A percentile compares a stretch with the other conserved stretches of the same genome.
phyloP scores from a whole-genome alignment of 2,113 vertebrate genomes.

The Geothlypis trichas region DNA sequence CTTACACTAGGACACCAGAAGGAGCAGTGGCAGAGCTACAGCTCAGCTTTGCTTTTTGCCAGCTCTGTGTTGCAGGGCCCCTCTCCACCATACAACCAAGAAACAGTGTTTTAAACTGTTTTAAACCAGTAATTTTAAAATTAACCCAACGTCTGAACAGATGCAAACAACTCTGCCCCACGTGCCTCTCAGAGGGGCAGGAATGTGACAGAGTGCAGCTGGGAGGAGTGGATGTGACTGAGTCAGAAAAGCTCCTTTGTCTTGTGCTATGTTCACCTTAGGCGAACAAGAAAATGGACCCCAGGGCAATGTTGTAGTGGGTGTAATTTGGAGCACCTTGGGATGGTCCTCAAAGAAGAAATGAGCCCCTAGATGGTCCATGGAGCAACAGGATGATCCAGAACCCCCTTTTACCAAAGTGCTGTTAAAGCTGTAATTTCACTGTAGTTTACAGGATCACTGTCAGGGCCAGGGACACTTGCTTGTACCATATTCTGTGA shows the following conservation, averaged over 20 bases:
- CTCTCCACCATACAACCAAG: accelerated
- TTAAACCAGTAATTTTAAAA: neutral
- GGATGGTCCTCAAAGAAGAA: neutral
- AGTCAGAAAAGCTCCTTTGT: neutral
- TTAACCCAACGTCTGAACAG: neutral
- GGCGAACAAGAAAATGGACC: neutral
- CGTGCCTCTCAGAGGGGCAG: neutral
- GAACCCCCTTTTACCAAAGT: neutral
- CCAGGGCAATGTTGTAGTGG: neutral
- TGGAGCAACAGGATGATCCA: neutral
- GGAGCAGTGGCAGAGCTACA: neutral
- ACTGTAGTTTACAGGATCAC: neutral
- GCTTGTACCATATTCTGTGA: neutral
- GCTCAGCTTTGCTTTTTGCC: neutral
- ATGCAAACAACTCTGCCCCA: neutral
- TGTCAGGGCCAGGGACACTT: neutral
- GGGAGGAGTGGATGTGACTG: neutral
- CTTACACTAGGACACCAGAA: neutral
- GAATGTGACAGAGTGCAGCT: neutral
- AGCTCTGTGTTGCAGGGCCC: neutral
- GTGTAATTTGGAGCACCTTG: neutral
- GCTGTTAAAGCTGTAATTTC: neutral
- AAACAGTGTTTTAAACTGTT: neutral
- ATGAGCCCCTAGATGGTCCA: neutral
- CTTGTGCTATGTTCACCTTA: neutral